These are phyloP conservation scores for Macquaria ambigua DNA, from an alignment of 2,113 vertebrate genomes.

Conservation along the genomic window DNA sequence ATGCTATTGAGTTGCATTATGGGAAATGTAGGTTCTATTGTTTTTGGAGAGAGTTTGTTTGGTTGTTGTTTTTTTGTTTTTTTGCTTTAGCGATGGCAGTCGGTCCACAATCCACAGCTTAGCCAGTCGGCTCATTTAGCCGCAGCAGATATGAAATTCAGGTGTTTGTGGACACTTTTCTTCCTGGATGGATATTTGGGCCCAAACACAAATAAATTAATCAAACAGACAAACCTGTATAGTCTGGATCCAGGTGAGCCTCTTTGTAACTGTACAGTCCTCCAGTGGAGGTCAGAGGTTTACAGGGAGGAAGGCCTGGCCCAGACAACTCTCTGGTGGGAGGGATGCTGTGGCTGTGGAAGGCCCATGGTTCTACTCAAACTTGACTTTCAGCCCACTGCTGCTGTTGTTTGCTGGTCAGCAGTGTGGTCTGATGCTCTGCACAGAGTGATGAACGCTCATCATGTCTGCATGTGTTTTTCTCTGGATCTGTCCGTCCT, in stretches of 20 bases:
- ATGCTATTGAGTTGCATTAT: neutral
- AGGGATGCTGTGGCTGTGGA: neutral
- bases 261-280: too few species aligned
- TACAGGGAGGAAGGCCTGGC: too few species aligned
- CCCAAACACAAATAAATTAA: neutral
- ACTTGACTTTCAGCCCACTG: neutral
- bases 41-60: too few species aligned
- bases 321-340: too few species aligned
- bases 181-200: neutral
- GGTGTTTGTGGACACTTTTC: too few species aligned
- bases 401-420: neutral
- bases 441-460: neutral
- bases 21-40: neutral
- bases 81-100: too few species aligned
- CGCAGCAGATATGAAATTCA: neutral
- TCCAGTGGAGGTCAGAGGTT: too few species aligned
- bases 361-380: neutral
- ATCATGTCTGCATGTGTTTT: neutral
- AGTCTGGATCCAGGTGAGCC: neutral
- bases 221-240: neutral
- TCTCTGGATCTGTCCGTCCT: constrained; percentile 7
- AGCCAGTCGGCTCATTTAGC: neutral
- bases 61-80: too few species aligned
- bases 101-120: neutral
- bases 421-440: neutral